Percentiles rank a stretch among this genome's conserved stretches.
These are phyloP conservation scores for Temnopleurus reevesii DNA, from an alignment of 53 echinoderm and acorn worm species.

Conservation along the genomic window DNA sequence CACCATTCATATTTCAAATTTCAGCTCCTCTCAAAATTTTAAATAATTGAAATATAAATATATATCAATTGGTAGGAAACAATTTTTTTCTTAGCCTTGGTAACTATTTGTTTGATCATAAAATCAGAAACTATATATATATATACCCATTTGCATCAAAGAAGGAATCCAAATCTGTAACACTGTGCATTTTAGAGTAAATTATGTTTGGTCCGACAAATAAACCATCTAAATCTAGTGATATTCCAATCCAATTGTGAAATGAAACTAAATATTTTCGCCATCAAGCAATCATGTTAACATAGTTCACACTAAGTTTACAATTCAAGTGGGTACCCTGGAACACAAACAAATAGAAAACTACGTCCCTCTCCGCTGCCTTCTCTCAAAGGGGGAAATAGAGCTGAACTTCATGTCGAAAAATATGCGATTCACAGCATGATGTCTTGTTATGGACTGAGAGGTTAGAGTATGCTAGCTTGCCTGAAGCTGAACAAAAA, in stretches of 20 bases:
- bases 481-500: not conserved
- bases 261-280: slow-evolving; percentile 14
- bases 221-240: too few species aligned
- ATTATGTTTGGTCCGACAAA: too few species aligned
- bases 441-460: not conserved
- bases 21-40: too few species aligned
- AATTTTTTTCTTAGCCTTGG: too few species aligned
- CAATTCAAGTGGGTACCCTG: slow-evolving; percentile 10
- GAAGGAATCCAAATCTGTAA: too few species aligned
- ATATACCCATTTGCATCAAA: too few species aligned
- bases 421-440: slow-evolving; percentile 15
- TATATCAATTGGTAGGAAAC: too few species aligned
- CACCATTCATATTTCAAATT: too few species aligned
- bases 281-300: not conserved
- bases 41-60: too few species aligned
- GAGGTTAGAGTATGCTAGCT: slow-evolving; percentile 21
- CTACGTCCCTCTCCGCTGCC: not conserved
- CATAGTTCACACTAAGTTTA: not conserved
- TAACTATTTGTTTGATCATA: too few species aligned
- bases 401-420: not conserved
- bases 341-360: slow-evolving; percentile 7
- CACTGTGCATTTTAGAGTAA: too few species aligned
- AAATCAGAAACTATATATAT: too few species aligned
- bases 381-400: not conserved
- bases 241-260: not conserved